Evolutionary conservation across 2,888 invertebrate genomes (phyloP), one percentile per base, ranked within the genome.

Genomic region (Hofmannophila pseudospretella): DNA sequence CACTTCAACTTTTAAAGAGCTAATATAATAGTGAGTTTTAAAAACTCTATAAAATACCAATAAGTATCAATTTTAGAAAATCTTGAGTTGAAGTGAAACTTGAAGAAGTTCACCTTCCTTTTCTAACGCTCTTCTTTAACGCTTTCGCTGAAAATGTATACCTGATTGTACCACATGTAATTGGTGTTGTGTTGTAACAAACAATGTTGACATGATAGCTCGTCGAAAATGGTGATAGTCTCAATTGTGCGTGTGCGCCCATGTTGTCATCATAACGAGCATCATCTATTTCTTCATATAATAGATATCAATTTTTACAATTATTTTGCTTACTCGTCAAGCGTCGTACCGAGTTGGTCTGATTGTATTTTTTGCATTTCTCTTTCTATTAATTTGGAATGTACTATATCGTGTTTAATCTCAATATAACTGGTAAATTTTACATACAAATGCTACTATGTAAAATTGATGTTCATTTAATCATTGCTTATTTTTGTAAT

Each of bases 141-240:
- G 80, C 80, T 82, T 81, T 49, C 49, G 81, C 80, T 80, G 60
- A 61, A 63, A 61, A 65, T 75, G 51, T 65, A n/a, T 51, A 49
- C 61, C 58, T 58, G 51, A 30, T 29, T 16, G 16, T 16, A 16
- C 16, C 16, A 3, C 48, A 54, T 56, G 49, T 54, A 46, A 44
- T 81, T 59, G 66, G 53, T 82, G 82, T 84, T 79, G 79, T 84
- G 63, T 53, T 65, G 61, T 66, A 56, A 53, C 43, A 48, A 53
- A 54, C 55, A 52, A 46, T 62, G 60, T 58, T 49, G 43, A 62
- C 56, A 52, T 26, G 10, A 40, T 59, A 67, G 67, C 63, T 70
- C 63, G 67, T 79, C 71, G 70, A 71, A 77, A 74, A 76, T 75
- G 76, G 75, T 81, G 71, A 64, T 62, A 57, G 63, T 63, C 44